A percentile compares a stretch with the other conserved stretches of the same genome.
Evolutionary conservation across 2,797 vertebrate genomes (phyloP).

Genomic region (Sebastes iracundus): DNA sequence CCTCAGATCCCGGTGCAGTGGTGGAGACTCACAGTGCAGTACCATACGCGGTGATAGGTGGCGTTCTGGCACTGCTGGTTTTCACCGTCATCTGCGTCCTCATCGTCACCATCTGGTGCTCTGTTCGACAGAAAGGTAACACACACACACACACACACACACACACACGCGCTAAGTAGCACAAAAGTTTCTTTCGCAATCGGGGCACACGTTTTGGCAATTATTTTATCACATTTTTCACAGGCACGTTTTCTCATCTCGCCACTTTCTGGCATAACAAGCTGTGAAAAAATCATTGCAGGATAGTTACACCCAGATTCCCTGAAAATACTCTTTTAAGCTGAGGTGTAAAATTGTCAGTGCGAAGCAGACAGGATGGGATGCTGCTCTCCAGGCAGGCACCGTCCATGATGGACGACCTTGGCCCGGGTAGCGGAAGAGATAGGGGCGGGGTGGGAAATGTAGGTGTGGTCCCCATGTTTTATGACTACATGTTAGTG

Average conservation of each 20-base stretch:
- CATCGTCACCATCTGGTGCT: conserved; percentile 94
- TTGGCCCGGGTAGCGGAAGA: conserved; percentile 46
- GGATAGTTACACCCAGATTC: conserved; percentile 14
- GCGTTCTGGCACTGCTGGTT: conserved; percentile 91
- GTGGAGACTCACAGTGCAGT: conserved; percentile 91
- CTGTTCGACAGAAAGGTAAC: conserved; percentile 93
- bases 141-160: neutral
- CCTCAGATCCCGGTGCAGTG: conserved; percentile 89
- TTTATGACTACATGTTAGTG: conserved; percentile 77
- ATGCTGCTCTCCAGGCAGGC: conserved; percentile 24
- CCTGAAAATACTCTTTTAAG: conserved; percentile 59
- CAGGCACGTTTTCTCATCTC: conserved; percentile 16
- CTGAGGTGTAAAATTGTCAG: conserved; percentile 61
- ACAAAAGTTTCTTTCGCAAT: neutral
- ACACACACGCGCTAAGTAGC: conserved; percentile 22
- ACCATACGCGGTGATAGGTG: conserved; percentile 91
- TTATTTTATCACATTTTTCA: conserved; percentile 38
- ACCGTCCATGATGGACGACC: conserved; percentile 66
- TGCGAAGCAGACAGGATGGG: conserved; percentile 25
- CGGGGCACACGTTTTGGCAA: neutral
- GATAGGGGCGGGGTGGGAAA: conserved; percentile 52
- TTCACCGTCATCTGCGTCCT: conserved; percentile 93
- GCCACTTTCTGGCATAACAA: conserved; percentile 8
- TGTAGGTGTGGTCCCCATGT: conserved; percentile 62
- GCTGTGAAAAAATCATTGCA: conserved; percentile 30